phyloP scores from a whole-genome alignment of 2,888 invertebrate genomes.

The Subacronicta megacephala region DNA sequence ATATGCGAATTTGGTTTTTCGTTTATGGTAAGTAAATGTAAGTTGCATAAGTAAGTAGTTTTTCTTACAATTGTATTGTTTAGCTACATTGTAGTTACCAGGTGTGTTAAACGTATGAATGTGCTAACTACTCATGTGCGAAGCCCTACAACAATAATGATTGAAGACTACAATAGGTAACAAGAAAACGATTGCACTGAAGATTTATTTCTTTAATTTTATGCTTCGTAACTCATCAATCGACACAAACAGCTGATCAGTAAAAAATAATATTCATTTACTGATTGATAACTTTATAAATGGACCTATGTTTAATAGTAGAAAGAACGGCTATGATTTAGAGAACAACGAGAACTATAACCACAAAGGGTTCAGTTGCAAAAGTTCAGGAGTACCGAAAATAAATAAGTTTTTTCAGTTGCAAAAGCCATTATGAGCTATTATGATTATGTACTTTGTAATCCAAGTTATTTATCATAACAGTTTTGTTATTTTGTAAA shows the following conservation, averaged over 20 bases:
- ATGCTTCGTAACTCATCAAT: conserved; percentile 17
- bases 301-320: background rate
- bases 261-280: conserved; percentile 3
- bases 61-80: conserved; percentile 26
- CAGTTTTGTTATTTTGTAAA: too few relatives aligned
- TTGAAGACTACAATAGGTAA: conserved; percentile 23
- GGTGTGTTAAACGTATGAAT: conserved; percentile 12
- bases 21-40: background rate
- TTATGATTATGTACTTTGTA: too few relatives aligned
- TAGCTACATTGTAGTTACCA: background rate
- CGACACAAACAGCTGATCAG: conserved; percentile 4
- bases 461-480: too few relatives aligned
- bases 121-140: conserved; percentile 30
- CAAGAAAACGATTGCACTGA: conserved; percentile 18
- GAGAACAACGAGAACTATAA: too few relatives aligned
- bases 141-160: conserved; percentile 18
- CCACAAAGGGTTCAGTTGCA: too few relatives aligned
- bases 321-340: background rate
- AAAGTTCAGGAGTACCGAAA: too few relatives aligned
- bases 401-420: too few relatives aligned
- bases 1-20: background rate
- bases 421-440: too few relatives aligned
- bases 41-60: conserved; percentile 6
- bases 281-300: background rate
- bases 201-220: conserved; percentile 12